Evolutionary conservation across 2,113 vertebrate genomes (phyloP), one percentile per base, ranked within the genome.

Genomic region (Stegastes partitus): DNA sequence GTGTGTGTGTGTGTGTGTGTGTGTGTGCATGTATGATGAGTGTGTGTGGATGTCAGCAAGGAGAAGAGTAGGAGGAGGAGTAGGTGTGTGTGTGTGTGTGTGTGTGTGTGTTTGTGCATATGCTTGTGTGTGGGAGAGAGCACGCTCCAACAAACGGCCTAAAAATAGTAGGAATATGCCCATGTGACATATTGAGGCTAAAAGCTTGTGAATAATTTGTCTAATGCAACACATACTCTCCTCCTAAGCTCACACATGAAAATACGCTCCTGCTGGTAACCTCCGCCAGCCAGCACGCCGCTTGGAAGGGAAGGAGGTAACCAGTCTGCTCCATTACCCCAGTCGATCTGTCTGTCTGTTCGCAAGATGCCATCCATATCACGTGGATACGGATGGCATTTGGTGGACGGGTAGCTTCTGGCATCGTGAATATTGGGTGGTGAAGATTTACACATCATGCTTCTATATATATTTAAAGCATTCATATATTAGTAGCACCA

Each of bases 181-280:
- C 79, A 86, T 93, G 91, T 93, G 92, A 90, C 91, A 88, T 87
- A 92, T 91, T 92, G 89, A 92, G 91, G 91, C 85, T 94, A 91
- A 93, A 93, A 91, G 91, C 90, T 91, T 87, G 90, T 93, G 92
- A 93, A 93, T 93, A 91, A 93, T 93, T 93, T 93, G 82, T 86
- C 74, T 84, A 84, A 88, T 87, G 83, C 83, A 84, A 86, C 87
- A 90, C 79, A 85, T 82, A 77, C 74, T 68, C 75, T 65, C 83
- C 69, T 79, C 68, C 64, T 66, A 63, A 86, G 77, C 86, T 75
- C 77, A 51, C 50, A 77, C 53, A 77, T 74, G 82, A 82, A 85
- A 88, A 85, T 65, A 51, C 81, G 69, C 6, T 70, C 68, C 66
- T 79, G 84, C 82, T 68, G 63, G 55, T 84, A 84, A 85, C 83